Evolutionary conservation across 2,888 invertebrate genomes (phyloP).

Genomic region (Hirtodrosophila confusa): DNA sequence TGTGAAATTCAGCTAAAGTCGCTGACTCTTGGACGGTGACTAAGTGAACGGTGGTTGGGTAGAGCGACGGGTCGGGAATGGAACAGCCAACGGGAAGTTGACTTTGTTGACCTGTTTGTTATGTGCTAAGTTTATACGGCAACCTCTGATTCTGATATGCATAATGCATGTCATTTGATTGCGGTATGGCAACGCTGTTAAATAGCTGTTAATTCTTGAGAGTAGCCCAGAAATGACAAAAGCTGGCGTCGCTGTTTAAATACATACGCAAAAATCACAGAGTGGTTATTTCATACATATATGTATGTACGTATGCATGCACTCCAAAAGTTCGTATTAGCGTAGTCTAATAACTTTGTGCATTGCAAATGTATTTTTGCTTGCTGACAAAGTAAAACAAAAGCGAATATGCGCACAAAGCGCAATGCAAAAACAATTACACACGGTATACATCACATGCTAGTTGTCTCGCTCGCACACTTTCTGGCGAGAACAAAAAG

Average conservation of each 20-base stretch:
- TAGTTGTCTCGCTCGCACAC: constrained; percentile 63
- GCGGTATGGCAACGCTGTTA: constrained; percentile 38
- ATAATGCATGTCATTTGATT: neutral
- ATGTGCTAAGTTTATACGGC: constrained; percentile 22
- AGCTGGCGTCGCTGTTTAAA: neutral
- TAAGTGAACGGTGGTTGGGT: neutral
- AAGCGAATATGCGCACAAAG: constrained; percentile 66
- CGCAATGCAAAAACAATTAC: constrained; percentile 57
- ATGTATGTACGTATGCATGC: neutral
- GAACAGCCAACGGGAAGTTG: constrained; percentile 11
- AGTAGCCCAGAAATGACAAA: neutral
- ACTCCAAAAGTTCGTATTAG: neutral
- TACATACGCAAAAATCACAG: neutral
- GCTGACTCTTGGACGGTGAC: constrained; percentile 38
- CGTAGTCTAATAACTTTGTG: constrained; percentile 1
- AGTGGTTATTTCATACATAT: neutral
- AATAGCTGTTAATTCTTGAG: constrained; percentile 4
- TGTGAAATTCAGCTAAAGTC: constrained; percentile 62
- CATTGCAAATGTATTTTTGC: neutral
- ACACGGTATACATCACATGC: constrained; percentile 9
- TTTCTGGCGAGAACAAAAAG: constrained; percentile 48
- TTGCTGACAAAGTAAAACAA: constrained; percentile 59
- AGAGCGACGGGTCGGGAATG: constrained; percentile 6
- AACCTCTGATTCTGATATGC: constrained; percentile 27
- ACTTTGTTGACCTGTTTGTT: constrained; percentile 27